Conservation (phyloP, 2,113 vertebrate species). For the Rhynchopsitta pachyrhyncha region DNA sequence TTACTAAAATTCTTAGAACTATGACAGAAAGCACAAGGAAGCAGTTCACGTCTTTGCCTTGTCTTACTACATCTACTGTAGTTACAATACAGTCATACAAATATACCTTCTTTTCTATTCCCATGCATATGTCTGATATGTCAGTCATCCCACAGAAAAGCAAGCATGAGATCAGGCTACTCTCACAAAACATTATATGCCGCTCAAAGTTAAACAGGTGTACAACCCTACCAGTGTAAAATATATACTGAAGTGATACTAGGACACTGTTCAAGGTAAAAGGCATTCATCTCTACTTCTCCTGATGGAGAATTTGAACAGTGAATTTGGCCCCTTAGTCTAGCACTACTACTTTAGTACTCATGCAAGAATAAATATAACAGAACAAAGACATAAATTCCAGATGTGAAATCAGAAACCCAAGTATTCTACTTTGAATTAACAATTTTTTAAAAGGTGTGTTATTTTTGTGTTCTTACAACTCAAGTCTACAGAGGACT, state of each 20-base stretch:
- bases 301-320: neutral
- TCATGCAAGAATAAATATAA: neutral
- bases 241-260: neutral
- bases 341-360: neutral
- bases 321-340: neutral
- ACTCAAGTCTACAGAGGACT: neutral
- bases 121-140: neutral
- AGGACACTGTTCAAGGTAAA: neutral
- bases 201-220: neutral
- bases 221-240: neutral
- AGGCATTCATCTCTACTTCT: neutral
- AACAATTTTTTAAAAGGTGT: neutral
- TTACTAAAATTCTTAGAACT: neutral
- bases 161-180: neutral
- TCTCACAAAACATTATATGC: neutral
- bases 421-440: neutral
- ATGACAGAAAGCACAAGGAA: neutral
- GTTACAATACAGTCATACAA: neutral
- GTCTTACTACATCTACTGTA: neutral
- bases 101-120: neutral
- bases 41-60: neutral
- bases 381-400: neutral
- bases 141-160: neutral
- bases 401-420: neutral
- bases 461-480: neutral